phyloP scores from a whole-genome alignment of 2,797 vertebrate genomes.

The Cuculus canorus region DNA sequence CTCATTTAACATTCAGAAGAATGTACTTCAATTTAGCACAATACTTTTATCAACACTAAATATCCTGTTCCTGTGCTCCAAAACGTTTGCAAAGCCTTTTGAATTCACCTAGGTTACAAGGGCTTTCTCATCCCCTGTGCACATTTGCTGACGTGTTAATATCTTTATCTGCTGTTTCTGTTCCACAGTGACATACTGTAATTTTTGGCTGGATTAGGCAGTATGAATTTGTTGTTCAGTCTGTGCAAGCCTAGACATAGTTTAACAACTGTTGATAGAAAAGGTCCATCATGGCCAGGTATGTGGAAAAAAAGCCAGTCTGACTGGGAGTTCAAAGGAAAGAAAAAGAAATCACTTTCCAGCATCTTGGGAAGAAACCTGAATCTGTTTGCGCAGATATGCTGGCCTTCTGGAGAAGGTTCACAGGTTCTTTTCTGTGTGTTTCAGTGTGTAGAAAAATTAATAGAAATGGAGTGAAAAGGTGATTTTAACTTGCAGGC shows the following conservation, averaged over 20 bases:
- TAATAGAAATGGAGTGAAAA: background rate
- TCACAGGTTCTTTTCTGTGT: background rate
- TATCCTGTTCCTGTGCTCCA: background rate
- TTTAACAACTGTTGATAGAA: background rate
- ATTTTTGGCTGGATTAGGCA: slow-evolving; percentile 13
- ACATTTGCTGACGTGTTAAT: background rate
- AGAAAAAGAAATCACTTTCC: background rate
- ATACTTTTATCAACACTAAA: background rate
- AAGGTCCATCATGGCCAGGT: background rate
- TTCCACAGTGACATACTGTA: background rate
- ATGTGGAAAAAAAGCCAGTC: background rate
- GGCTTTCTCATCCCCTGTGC: background rate
- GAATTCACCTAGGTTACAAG: background rate
- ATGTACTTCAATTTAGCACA: background rate
- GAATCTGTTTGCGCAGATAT: background rate
- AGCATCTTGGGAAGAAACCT: background rate
- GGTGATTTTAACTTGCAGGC: slow-evolving; percentile 36
- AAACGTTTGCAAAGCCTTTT: background rate
- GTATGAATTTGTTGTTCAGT: background rate
- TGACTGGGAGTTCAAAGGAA: slow-evolving; percentile 8
- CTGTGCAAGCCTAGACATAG: slow-evolving; percentile 5
- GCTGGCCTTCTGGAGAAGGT: background rate
- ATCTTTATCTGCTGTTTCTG: background rate
- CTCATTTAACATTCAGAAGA: background rate
- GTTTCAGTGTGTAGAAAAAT: background rate